A percentile compares a stretch with the other conserved stretches of the same genome.
Evolutionary conservation across 2,113 vertebrate species (phyloP).

Genomic region (Elanoides forficatus): DNA sequence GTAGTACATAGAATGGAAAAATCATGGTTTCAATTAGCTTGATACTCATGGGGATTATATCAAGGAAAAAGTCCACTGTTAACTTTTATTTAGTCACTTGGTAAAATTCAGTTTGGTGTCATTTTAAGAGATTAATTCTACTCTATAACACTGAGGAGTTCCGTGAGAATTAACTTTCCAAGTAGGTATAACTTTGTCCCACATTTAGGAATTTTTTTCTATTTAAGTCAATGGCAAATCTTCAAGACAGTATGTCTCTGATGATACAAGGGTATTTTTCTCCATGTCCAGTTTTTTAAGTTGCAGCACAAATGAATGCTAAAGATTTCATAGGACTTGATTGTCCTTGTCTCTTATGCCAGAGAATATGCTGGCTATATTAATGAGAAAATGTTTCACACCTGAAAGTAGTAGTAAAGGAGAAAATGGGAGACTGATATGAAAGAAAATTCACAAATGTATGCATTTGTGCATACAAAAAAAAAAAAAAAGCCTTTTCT

Average conservation of each 20-base stretch:
- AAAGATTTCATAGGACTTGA: background rate
- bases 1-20: background rate
- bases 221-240: background rate
- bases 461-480: background rate
- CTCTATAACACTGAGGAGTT: background rate
- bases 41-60: background rate
- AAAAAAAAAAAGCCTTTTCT: background rate
- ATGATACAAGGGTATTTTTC: background rate
- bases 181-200: background rate
- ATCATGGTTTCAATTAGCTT: slow-evolving; percentile 11
- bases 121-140: background rate
- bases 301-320: background rate
- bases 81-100: background rate
- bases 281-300: background rate
- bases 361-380: background rate
- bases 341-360: background rate
- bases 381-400: background rate
- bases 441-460: background rate
- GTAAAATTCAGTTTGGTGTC: background rate
- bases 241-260: background rate
- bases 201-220: background rate
- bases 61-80: background rate
- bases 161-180: background rate
- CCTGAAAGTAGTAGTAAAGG: background rate
- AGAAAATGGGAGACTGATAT: background rate